Base-by-base conservation (phyloP, 2,797 vertebrate species). In the Epinephelus awoara region DNA sequence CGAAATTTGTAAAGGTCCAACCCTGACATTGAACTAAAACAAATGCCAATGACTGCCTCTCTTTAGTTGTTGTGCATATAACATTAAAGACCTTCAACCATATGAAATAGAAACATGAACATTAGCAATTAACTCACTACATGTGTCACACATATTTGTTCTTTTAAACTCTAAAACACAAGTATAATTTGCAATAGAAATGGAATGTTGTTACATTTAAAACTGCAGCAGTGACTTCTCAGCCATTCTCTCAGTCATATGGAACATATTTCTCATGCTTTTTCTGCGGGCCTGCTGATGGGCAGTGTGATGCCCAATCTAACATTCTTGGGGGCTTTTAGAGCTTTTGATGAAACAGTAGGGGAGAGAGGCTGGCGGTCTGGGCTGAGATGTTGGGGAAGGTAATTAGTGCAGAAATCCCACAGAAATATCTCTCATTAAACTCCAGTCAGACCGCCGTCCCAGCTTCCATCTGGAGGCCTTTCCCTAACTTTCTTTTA, bases 401-500 rank as follows among this genome's bases (percentile, higher is more conserved):
- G 88, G 87, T 92, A 91, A 92, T 91, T 91, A 92, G 79, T 85
- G 72, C 80, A 82, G 83, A 91, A 89, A 89, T 90, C 76, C 88
- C 87, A 86, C 88, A 86, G 83, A 91, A 94, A 89, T 86, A 82
- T 89, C 81, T 83, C 87, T 91, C 88, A 89, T 93, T 92, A 92
- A 93, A 91, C 66, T 63, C 55, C 46, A 82, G 75, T 50, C 64
- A 88, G 68, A 68, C 72, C 34, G 62, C 81, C 67, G 19, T 89
- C 55, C 64, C 50, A 67, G 73, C 70, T 59, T 49, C 87, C 89
- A 94, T 92, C 90, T 92, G 90, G 86, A 84, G 76, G 46, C 80
- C 73, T 69, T 82, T 66, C 56, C 67, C 68, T 67, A 55, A 44
- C 70, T 80, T 63, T 65, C 47, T 89, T 91, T 93, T 81, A 90